These are phyloP conservation scores for Phodopus roborovskii DNA, from an alignment of 2,113 vertebrate species.

Conservation along the genomic window DNA sequence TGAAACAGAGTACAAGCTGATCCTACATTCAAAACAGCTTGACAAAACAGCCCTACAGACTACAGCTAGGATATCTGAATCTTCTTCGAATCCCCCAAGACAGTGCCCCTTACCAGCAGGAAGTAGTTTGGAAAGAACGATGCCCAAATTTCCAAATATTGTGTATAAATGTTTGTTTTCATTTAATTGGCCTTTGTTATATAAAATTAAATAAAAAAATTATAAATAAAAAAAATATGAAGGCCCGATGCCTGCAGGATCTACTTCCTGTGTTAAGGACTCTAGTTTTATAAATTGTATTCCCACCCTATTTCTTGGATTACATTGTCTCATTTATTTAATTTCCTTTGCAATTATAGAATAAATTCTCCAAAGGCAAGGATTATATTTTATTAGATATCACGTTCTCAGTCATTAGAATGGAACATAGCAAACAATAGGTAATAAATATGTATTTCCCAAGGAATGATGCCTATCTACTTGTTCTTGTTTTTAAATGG, in stretches of 20 bases:
- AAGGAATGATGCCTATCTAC: neutral
- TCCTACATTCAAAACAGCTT: no score
- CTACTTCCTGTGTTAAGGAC: neutral
- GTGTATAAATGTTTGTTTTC: no score
- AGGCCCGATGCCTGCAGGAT: neutral
- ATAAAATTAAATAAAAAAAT: no score
- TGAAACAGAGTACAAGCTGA: no score
- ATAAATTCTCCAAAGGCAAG: neutral
- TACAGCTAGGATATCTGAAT: no score
- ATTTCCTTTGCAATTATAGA: neutral
- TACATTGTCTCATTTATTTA: neutral
- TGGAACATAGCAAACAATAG: neutral
- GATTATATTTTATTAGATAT: neutral
- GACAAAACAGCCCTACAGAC: no score
- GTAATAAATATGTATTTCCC: slow-evolving; percentile 16
- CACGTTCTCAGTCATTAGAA: neutral
- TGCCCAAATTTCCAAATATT: no score
- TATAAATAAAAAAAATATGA: no score
- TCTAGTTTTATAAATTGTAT: neutral
- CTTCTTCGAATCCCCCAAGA: no score
- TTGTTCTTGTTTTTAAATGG: neutral
- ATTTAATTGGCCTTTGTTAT: no score
- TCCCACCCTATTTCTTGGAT: neutral
- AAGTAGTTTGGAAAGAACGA: no score
- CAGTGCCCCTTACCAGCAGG: no score